A percentile compares a stretch with the other conserved stretches of the same genome.
phyloP scores from a whole-genome alignment of 2,888 invertebrate species.

The Tachina grossa region DNA sequence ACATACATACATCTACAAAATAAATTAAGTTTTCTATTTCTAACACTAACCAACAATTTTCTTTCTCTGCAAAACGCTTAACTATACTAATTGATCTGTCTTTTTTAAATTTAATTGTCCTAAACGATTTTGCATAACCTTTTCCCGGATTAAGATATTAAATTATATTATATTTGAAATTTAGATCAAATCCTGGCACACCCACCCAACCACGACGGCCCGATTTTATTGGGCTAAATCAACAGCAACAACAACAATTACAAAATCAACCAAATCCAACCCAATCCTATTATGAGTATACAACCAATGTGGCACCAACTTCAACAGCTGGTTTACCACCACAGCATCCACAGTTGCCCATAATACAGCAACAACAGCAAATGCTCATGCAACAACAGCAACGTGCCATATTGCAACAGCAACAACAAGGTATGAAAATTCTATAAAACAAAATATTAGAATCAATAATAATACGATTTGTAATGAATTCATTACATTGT shows the following conservation, averaged over 20 bases:
- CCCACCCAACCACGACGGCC: slow-evolving; percentile 94
- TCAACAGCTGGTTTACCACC: slow-evolving; percentile 78
- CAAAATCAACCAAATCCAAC: slow-evolving; percentile 77
- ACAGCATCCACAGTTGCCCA: slow-evolving; percentile 81
- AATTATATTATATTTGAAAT: slow-evolving; percentile 49
- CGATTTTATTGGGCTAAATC: slow-evolving; percentile 91
- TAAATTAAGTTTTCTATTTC: neutral
- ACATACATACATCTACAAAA: neutral
- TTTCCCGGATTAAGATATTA: neutral
- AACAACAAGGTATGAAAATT: slow-evolving; percentile 76
- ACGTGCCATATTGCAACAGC: slow-evolving; percentile 75
- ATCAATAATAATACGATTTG: neutral
- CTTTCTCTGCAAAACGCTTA: slow-evolving; percentile 39
- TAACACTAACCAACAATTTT: slow-evolving; percentile 21
- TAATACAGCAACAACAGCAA: slow-evolving; percentile 82
- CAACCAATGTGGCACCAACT: slow-evolving; percentile 71
- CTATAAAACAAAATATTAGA: neutral
- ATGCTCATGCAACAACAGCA: slow-evolving; percentile 78
- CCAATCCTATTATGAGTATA: slow-evolving; percentile 83
- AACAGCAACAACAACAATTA: slow-evolving; percentile 78
- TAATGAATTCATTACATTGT: neutral
- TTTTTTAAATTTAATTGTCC: slow-evolving; percentile 30
- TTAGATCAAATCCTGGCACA: slow-evolving; percentile 95
- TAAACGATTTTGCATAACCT: slow-evolving; percentile 4
- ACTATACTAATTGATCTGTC: neutral